Percentiles rank a stretch among this genome's conserved stretches.
Conservation (phyloP, 2,888 invertebrate species). For the Neoaliturus tenellus region DNA sequence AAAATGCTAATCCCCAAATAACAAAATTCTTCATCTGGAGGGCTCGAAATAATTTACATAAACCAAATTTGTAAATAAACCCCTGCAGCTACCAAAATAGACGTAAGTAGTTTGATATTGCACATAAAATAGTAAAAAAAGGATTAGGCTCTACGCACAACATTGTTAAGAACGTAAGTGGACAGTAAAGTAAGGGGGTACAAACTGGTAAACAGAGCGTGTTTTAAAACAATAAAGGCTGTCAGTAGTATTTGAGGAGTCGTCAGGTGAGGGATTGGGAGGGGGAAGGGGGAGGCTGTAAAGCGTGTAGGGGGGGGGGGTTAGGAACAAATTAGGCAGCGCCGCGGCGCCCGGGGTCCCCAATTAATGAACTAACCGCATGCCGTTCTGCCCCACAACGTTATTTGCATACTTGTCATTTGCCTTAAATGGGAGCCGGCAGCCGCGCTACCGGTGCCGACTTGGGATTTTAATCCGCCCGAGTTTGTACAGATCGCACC, state of each 20-base stretch:
- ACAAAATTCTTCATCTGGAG: too few relatives aligned
- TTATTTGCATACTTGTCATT: constrained; percentile 35
- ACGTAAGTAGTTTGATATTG: too few relatives aligned
- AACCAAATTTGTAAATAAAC: too few relatives aligned
- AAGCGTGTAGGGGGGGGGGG: not conserved
- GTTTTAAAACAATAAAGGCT: constrained; percentile 11
- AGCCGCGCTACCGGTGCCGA: not conserved
- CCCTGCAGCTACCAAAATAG: too few relatives aligned
- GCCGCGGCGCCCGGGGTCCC: constrained; percentile 4
- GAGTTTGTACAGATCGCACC: too few relatives aligned
- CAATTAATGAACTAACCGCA: constrained; percentile 43
- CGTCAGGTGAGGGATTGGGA: not conserved
- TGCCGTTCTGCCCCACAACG: constrained; percentile 19
- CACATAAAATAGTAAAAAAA: too few relatives aligned
- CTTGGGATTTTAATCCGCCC: not conserved
- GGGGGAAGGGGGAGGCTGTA: too few relatives aligned
- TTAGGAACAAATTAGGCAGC: constrained; percentile 12
- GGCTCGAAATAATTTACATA: too few relatives aligned
- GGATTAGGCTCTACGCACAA: too few relatives aligned
- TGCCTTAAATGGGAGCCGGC: not conserved
- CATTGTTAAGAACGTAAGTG: too few relatives aligned
- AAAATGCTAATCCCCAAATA: too few relatives aligned
- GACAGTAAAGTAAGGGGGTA: not conserved
- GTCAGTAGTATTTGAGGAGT: not conserved
- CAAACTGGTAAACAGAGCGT: constrained; percentile 1